Base-by-base conservation (phyloP, 2,797 vertebrate genomes). In the Dermochelys coriacea region DNA sequence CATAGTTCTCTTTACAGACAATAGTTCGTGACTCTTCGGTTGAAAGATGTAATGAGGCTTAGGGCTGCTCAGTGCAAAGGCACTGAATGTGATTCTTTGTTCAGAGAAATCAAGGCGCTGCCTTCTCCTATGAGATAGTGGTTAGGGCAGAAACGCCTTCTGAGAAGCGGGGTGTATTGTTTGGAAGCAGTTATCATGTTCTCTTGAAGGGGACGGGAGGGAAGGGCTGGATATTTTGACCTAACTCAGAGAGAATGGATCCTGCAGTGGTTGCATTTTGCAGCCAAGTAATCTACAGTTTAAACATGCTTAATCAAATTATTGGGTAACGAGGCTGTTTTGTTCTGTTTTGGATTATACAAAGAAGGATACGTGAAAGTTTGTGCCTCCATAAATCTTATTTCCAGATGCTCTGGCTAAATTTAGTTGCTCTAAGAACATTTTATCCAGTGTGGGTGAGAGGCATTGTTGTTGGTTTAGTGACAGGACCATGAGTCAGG, bases 71-170 rank as follows among this genome's bases (percentile, higher is more conserved):
- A 0, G 5, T 91, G 86, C 84, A 61, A 27, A 78, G 55, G 89
- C 87, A 0, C 64, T 98, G 84, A 98, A 97, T 96, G 96, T 16
- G 29, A 10, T 12, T 29, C 97, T 97, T 98, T 98, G 97, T 98
- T 71, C 34, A 0, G 27, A 19, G 78, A 85, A 77, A 91, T 90
- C 84, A 87, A 90, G 81, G 75, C 50, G 9, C 80, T 64, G 86
- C 91, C 78, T 86, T 94, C 81, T 91, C 29, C 93, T 88, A 74
- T 96, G 93, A 89, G 96, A 90, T 86, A 45, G 80, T 16, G 75
- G 74, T 4, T 64, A 77, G 87, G 88, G 88, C 90, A 89, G 80
- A 7, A 89, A 85, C 68, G 79, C 91, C 93, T 89, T 51, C 7
- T 9, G 86, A 88, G 85, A 47, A 91, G 86, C 77, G 71, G 91